Evolutionary conservation across 1,140 invertebrate species (phyloP).

Genomic region (Monochamus saltuarius): DNA sequence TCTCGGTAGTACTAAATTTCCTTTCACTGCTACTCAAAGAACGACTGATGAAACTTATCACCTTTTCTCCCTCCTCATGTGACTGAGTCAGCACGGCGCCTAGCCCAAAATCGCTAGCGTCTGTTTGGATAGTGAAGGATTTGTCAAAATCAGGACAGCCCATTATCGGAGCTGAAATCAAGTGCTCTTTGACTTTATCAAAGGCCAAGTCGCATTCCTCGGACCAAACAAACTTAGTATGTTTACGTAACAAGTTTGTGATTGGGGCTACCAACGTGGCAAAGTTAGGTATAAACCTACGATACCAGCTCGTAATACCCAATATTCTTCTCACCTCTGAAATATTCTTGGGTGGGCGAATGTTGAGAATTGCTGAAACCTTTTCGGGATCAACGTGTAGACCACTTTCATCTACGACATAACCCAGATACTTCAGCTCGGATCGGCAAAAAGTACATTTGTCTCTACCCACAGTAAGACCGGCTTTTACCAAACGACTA

Average conservation of each 20-base stretch:
- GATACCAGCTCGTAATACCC: slow-evolving; percentile 46
- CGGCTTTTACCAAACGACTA: slow-evolving; percentile 18
- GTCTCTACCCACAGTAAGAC: slow-evolving; percentile 30
- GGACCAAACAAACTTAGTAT: slow-evolving; percentile 26
- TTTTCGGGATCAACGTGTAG: slow-evolving; percentile 40
- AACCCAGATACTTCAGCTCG: slow-evolving; percentile 48
- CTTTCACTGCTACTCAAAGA: slow-evolving; percentile 17
- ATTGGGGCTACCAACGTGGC: slow-evolving; percentile 47
- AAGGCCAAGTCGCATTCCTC: slow-evolving; percentile 20
- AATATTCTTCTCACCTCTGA: slow-evolving; percentile 36
- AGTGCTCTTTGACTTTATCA: slow-evolving; percentile 26
- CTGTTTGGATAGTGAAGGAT: slow-evolving; percentile 27
- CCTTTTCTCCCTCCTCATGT: slow-evolving; percentile 17
- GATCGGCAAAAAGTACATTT: slow-evolving; percentile 35
- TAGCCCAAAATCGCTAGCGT: slow-evolving; percentile 25
- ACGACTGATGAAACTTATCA: slow-evolving; percentile 33
- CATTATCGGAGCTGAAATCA: slow-evolving; percentile 33
- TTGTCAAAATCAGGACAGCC: slow-evolving; percentile 33
- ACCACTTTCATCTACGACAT: slow-evolving; percentile 40
- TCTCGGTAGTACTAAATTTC: too few species aligned
- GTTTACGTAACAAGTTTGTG: slow-evolving; percentile 44
- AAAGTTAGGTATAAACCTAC: slow-evolving; percentile 53
- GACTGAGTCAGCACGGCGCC: slow-evolving; percentile 35
- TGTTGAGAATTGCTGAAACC: slow-evolving; percentile 30
- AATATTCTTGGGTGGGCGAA: slow-evolving; percentile 33